Base-by-base conservation (phyloP, 1,140 invertebrate species). In the Pentalonia nigronervosa region DNA sequence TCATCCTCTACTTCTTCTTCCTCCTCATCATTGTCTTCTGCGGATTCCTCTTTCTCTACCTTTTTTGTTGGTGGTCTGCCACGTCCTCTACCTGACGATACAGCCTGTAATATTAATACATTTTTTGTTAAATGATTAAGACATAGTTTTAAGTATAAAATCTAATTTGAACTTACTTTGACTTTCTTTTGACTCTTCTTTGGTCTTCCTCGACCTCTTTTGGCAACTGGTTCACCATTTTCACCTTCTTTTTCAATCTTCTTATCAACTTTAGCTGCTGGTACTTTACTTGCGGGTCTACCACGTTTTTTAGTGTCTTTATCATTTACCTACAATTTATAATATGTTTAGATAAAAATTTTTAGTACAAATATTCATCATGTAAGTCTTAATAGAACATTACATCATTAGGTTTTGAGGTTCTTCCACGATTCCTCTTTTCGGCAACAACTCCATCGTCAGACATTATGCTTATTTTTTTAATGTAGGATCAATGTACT, bases 241-340 rank as follows among this genome's bases (percentile, higher is more conserved):
- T 86, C 86, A 30, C 48, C 88, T 50, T 90, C 83, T 47, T 81
- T 36, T 34, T 93, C 84, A 36, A 34, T 48, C 41, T 93, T 93
- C 41, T 93, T 87, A 11, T 93, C 84, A 25, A 23, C 21, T 88
- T 93, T 86, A 50, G 56, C 92, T 34, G 56, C 92, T 34, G 92
- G 81, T 47, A 25, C 0, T 34, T 47, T 36, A 20, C n/a, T 41
- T 20, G 67, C 25, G 17, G 84, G 53, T 60, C 93, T 60, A 1
- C 87, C 93, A 7, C 87, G 84, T 30, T 93, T 93, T 41, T 93
- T 93, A 2, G 45, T 53, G 20, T 89, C 84, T 86, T 87, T 89
- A 11, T 93, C 93, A 7, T 90, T 88, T 4, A n/a, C 53, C 88
- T 88, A 50, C 4, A 83, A 45, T 56, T 47, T 23, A 20, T 7